Base-by-base conservation (phyloP, 2,797 vertebrate genomes). In the Sorex maritimensis region DNA sequence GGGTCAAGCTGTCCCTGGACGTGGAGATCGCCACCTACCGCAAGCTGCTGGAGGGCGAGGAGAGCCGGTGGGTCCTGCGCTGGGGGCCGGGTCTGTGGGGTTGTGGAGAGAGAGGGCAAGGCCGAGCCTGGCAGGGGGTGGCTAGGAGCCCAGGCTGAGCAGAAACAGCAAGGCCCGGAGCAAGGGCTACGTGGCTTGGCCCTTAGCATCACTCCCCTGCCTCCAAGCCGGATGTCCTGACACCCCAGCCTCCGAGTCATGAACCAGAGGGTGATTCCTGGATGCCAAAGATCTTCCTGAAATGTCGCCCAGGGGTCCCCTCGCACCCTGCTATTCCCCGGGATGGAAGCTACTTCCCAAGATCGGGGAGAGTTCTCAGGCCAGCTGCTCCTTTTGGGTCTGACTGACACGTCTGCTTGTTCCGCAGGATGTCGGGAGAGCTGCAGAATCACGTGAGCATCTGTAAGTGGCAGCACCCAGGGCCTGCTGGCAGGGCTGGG, bases 1-100 rank as follows among this genome's bases (percentile, higher is more conserved):
- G 98, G 4, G 95, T 97, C 65, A 99, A 99, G 93, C 58, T 99
- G 97, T 97, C 98, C 24, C 91, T 99, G 97, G 99, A 99, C 26
- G 97, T 99, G 11, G 99, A 99, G 98, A 99, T 99, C 0, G 98
- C 98, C 92, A 99, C 98, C 95, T 99, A 99, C 81, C 96, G 95
- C 58, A 98, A 98, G 46, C 98, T 99, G 84, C 98, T 99, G 69
- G 98, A 99, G 91, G 97, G 98, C n/a, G 98, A 98, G 94, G 98
- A 98, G 95, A 93, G 69, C 94, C 98, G 98, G 98, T 98, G 80
- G 41, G 85, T 38, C 0, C 0, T 28, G 61, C 46, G 28, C 67
- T 34, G 0, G 84, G 67, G 49, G 24, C 21, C n/a, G n/a, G 23
- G 15, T 7, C 28, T 0, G 2, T 6, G 24, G 41, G 17, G 28